Percentiles rank a stretch among this genome's conserved stretches.
Evolutionary conservation across 2,797 vertebrate species (phyloP).

Genomic region (Gephyroberyx darwinii): DNA sequence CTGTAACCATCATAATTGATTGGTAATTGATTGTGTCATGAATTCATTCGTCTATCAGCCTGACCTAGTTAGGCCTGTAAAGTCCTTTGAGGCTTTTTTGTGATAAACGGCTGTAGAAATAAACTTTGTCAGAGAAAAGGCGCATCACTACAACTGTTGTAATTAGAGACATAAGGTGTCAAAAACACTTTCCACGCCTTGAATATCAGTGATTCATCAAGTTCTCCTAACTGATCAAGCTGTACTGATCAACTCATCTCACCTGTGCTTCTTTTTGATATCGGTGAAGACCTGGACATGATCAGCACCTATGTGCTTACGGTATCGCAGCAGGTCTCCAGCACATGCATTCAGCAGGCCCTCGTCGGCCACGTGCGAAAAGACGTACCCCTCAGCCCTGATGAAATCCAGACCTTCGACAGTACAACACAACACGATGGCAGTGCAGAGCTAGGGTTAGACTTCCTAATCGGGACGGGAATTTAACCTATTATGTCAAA

Average conservation of each 20-base stretch:
- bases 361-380: constrained; percentile 87
- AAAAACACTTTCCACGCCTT: not conserved
- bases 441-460: not conserved
- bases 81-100: no score
- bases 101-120: no score
- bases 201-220: not conserved
- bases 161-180: not conserved
- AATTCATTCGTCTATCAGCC: no score
- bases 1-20: no score
- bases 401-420: constrained; percentile 85
- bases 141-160: not conserved
- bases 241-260: constrained; percentile 35
- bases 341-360: constrained; percentile 89
- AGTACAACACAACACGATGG: constrained; percentile 9
- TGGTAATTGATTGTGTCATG: no score
- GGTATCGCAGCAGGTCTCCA: constrained; percentile 86
- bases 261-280: constrained; percentile 93
- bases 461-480: no score
- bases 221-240: not conserved
- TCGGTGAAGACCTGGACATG: constrained; percentile 89
- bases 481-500: not conserved
- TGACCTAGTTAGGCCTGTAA: no score
- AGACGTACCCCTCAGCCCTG: constrained; percentile 86
- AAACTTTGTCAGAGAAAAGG: not conserved
- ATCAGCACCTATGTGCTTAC: constrained; percentile 86